These are phyloP conservation scores for Morpho deidamia DNA, from an alignment of 2,888 invertebrate genomes.

Conservation along the genomic window DNA sequence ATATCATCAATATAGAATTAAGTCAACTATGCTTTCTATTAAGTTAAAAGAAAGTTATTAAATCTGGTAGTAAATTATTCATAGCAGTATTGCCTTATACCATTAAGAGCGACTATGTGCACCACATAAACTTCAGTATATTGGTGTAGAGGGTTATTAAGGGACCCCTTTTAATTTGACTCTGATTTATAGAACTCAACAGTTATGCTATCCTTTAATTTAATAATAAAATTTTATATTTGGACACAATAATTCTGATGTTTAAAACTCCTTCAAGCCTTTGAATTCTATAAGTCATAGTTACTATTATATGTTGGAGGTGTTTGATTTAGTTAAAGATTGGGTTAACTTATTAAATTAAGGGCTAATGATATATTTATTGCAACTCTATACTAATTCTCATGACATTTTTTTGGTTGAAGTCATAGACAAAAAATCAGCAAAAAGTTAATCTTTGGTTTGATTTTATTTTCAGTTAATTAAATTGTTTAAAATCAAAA, in stretches of 20 bases:
- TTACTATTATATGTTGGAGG: constrained; percentile 20
- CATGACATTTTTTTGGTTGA: constrained; percentile 7
- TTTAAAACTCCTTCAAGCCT: neutral
- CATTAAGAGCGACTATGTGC: constrained; percentile 29
- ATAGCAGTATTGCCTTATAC: constrained; percentile 34
- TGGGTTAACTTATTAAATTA: constrained; percentile 23
- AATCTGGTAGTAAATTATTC: neutral
- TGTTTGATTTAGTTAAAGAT: constrained; percentile 21
- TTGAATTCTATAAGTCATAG: constrained; percentile 28
- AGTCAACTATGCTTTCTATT: too few relatives aligned
- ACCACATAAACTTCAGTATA: constrained; percentile 42
- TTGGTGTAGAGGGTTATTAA: constrained; percentile 67
- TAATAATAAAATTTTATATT: neutral
- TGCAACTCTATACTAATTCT: constrained; percentile 17
- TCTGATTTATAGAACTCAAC: constrained; percentile 37
- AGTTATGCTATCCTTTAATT: neutral
- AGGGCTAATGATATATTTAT: constrained; percentile 21
- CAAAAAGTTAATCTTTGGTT: neutral
- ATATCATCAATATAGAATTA: too few relatives aligned
- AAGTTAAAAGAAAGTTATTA: too few relatives aligned
- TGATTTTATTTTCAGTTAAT: neutral
- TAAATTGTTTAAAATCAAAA: neutral
- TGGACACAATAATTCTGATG: neutral
- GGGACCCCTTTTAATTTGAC: constrained; percentile 45
- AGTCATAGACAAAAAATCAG: neutral